These are phyloP conservation scores for Acanthosepion esculentum DNA, from an alignment of 2,888 invertebrate genomes.

Conservation along the genomic window DNA sequence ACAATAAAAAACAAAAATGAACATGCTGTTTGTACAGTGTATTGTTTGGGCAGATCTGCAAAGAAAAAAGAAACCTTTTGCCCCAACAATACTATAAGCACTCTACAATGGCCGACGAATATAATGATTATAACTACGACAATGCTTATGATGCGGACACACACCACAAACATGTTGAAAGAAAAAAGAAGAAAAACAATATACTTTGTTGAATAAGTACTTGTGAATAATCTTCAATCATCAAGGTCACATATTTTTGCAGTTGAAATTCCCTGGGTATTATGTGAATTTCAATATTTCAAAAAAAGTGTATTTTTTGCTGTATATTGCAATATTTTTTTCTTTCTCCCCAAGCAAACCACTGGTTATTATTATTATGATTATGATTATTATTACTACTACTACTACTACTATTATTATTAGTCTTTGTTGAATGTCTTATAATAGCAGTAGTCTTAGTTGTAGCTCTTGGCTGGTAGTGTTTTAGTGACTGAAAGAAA, in stretches of 20 bases:
- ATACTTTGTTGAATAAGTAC: constrained; percentile 43
- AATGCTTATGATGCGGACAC: constrained; percentile 33
- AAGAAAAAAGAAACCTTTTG: neutral
- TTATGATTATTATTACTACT: neutral
- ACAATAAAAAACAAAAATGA: neutral
- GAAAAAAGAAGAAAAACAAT: neutral
- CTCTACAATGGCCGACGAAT: constrained; percentile 24
- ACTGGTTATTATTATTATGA: neutral
- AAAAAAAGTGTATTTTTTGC: constrained; percentile 46
- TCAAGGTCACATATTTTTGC: constrained; percentile 44
- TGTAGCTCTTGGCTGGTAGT: constrained; percentile 46
- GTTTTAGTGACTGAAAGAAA: constrained; percentile 46
- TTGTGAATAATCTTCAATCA: constrained; percentile 46
- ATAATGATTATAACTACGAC: neutral
- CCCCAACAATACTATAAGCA: neutral
- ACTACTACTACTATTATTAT: constrained; percentile 40
- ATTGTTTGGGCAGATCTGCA: neutral
- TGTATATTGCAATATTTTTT: constrained; percentile 47
- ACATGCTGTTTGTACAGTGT: neutral
- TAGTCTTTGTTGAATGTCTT: constrained; percentile 46
- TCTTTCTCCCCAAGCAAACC: constrained; percentile 41
- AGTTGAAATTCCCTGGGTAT: constrained; percentile 47
- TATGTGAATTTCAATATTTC: constrained; percentile 43
- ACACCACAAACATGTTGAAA: neutral
- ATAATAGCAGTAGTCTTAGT: constrained; percentile 43